Conservation (phyloP, 2,888 invertebrate species). For the Cephus spinipes region DNA sequence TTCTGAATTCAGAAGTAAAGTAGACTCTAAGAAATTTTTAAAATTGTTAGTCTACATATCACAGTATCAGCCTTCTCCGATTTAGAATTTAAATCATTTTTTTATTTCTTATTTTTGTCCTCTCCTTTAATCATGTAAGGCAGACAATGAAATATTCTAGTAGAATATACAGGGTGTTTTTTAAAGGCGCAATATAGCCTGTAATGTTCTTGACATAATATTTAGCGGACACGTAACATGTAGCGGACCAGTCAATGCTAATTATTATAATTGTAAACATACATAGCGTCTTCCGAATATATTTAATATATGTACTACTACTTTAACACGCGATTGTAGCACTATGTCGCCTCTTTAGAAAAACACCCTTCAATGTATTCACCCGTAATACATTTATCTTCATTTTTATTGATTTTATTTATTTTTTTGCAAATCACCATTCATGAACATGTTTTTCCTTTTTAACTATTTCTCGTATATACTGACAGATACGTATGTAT, state of each 20-base stretch:
- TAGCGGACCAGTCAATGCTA: not conserved
- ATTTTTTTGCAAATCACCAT: not conserved
- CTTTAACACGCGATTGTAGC: not conserved
- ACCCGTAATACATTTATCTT: not conserved
- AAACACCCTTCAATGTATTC: not conserved
- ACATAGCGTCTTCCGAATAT: not conserved
- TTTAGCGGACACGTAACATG: not conserved
- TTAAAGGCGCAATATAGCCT: not conserved
- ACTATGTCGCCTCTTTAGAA: not conserved
- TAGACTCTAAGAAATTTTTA: not conserved
- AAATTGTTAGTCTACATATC: not conserved
- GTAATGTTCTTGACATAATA: not conserved
- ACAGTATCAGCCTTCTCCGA: not conserved
- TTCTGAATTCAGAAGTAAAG: not conserved
- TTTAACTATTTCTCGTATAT: not conserved
- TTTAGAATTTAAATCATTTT: not conserved
- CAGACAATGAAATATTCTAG: not conserved
- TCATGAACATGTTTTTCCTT: not conserved
- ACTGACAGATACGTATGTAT: no score
- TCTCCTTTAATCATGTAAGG: not conserved
- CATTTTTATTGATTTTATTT: not conserved
- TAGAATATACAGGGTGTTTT: not conserved
- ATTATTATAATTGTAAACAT: not conserved
- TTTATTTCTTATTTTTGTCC: not conserved
- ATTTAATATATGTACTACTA: not conserved